Evolutionary conservation across 2,888 invertebrate species (phyloP).

Genomic region (Pycnomerus fuliginosus): DNA sequence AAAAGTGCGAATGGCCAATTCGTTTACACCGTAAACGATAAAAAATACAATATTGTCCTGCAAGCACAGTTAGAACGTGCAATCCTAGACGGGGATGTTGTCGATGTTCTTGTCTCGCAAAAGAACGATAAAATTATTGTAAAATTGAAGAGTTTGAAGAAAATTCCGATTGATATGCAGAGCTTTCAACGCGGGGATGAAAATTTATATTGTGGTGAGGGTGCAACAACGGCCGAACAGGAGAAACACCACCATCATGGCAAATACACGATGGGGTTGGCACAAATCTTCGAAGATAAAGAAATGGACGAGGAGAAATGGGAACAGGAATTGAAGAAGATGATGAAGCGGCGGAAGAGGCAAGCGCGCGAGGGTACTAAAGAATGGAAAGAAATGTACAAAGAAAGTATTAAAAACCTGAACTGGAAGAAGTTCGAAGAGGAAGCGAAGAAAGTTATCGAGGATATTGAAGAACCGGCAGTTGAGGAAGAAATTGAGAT

Average conservation of each 20-base stretch:
- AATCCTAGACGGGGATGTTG: slow-evolving; percentile 73
- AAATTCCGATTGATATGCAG: slow-evolving; percentile 62
- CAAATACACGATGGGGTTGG: slow-evolving; percentile 65
- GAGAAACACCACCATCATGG: slow-evolving; percentile 53
- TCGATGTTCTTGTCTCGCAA: slow-evolving; percentile 74
- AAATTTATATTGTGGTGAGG: slow-evolving; percentile 67
- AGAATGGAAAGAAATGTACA: slow-evolving; percentile 63
- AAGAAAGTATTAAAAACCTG: slow-evolving; percentile 64
- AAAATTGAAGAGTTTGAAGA: slow-evolving; percentile 70
- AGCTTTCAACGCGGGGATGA: slow-evolving; percentile 33
- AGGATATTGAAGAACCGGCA: slow-evolving; percentile 45
- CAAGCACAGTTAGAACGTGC: slow-evolving; percentile 73
- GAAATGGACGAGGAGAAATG: slow-evolving; percentile 68
- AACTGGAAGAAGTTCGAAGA: slow-evolving; percentile 67
- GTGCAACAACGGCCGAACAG: slow-evolving; percentile 63
- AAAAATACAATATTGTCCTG: slow-evolving; percentile 72
- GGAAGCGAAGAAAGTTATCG: slow-evolving; percentile 57
- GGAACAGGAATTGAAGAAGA: slow-evolving; percentile 52
- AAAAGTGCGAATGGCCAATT: slow-evolving; percentile 63
- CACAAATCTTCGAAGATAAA: slow-evolving; percentile 76
- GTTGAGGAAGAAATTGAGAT: slow-evolving; percentile 51
- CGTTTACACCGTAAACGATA: slow-evolving; percentile 74
- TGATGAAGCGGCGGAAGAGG: slow-evolving; percentile 45
- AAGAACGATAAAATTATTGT: slow-evolving; percentile 73
- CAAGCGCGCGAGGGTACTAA: slow-evolving; percentile 49